These are phyloP conservation scores for Oreochromis spilurus DNA, from an alignment of 2,113 vertebrate species.

Conservation along the genomic window DNA sequence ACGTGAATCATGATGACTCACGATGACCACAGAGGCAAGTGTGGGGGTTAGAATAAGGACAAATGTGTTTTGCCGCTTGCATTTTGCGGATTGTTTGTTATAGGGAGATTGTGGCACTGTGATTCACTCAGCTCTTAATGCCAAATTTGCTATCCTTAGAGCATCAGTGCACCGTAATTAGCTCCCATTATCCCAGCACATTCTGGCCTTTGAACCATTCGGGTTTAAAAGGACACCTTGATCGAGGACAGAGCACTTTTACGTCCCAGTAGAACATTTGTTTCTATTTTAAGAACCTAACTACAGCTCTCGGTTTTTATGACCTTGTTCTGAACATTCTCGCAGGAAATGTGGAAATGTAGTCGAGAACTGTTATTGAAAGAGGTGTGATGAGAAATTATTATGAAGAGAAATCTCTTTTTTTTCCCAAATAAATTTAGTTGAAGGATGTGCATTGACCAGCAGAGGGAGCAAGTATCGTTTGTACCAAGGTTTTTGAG, in stretches of 20 bases:
- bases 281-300: not conserved
- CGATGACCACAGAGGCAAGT: not conserved
- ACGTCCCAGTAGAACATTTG: not conserved
- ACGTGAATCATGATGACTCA: not conserved
- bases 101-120: not conserved
- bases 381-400: not conserved
- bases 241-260: not conserved
- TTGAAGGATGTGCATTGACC: slow-evolving; percentile 18
- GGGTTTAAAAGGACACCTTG: slow-evolving; percentile 5
- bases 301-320: not conserved
- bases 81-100: not conserved
- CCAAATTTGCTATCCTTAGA: not conserved
- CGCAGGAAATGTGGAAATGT: not conserved
- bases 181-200: not conserved
- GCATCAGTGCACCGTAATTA: not conserved
- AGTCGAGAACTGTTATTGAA: not conserved
- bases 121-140: not conserved
- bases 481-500: not conserved
- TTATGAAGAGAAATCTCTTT: not conserved
- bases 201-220: not conserved
- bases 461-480: slow-evolving; percentile 60
- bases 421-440: not conserved
- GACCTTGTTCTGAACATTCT: not conserved
- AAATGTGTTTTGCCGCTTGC: not conserved
- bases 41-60: not conserved